Evolutionary conservation across 2,888 invertebrate species (phyloP), one percentile per base, ranked within the genome.

Genomic region (Agrochola litura): DNA sequence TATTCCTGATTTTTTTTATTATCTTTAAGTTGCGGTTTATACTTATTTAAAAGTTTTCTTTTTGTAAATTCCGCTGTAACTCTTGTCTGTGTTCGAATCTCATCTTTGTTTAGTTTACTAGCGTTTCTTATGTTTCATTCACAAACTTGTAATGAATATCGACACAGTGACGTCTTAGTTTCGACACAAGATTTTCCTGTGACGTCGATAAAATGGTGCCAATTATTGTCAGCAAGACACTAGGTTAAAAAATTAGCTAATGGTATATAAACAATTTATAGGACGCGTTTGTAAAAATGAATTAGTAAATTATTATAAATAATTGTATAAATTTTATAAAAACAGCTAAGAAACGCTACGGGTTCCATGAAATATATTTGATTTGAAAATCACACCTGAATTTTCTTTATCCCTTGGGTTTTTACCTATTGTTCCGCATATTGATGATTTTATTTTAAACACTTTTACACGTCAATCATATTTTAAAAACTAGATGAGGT

Each of bases 341-440:
- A 94, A 92, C 95, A 95, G 94, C 95, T 95, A 95, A 96, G 96
- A 96, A 96, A 96, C 96, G 96, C 96, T 96, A 96, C 96, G 96
- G 96, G 96, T 96, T 96, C 95, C 93, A 94, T 93, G 94, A 96
- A 96, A 96, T 96, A 96, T 96, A 96, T 94, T 94, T 94, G 94
- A 95, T 94, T 94, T 93, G 90, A 95, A 95, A 95, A 94, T 92
- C 90, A 89, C 73, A 71, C 56, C 73, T 82, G 92, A 78, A 87
- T 92, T 93, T 93, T 91, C 82, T 86, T 88, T 90, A 6, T 67
- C 6, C 79, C 69, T 70, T 60, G 46, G 41, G 61, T 22, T 73
- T 56, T 71, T 16, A 30, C 2, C 16, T 19, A 49, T 37, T 14
- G 1, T 41, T 66, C 9, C 54, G 16, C 12, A 49, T 49, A 66